Conservation (phyloP, 1,140 invertebrate species). For the Ylistrum balloti region DNA sequence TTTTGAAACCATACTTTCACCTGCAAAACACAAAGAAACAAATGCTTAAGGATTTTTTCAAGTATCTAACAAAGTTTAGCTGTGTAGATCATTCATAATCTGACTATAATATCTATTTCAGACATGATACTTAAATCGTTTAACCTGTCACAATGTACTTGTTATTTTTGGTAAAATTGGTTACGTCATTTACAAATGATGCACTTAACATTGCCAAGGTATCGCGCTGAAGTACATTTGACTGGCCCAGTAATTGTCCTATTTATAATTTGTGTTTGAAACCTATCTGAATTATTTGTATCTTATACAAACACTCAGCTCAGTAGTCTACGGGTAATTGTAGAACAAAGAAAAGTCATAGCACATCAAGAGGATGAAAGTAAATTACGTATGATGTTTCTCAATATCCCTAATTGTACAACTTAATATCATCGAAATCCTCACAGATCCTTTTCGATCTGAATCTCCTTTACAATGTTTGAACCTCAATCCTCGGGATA, state of each 20-base stretch:
- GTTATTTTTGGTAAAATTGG: no score
- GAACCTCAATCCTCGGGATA: neutral
- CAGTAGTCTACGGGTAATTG: neutral
- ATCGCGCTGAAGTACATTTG: no score
- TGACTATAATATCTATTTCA: no score
- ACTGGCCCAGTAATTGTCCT: neutral
- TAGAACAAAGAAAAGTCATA: neutral
- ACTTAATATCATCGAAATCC: neutral
- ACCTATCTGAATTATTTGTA: neutral
- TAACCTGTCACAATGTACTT: no score
- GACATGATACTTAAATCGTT: no score
- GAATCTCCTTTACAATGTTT: neutral
- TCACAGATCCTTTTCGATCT: neutral
- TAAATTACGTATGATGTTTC: conserved; percentile 40
- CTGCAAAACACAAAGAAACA: conserved; percentile 85
- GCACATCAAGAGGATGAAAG: conserved; percentile 1
- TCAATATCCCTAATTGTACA: conserved; percentile 2
- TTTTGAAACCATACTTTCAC: conserved; percentile 99
- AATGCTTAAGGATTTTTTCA: no score
- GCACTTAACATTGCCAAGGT: no score
- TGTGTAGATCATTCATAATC: no score
- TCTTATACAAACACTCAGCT: neutral
- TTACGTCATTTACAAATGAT: no score
- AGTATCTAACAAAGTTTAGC: no score
- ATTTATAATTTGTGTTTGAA: neutral